Evolutionary conservation across 2,113 vertebrate genomes (phyloP).

Genomic region (Butorides virescens): DNA sequence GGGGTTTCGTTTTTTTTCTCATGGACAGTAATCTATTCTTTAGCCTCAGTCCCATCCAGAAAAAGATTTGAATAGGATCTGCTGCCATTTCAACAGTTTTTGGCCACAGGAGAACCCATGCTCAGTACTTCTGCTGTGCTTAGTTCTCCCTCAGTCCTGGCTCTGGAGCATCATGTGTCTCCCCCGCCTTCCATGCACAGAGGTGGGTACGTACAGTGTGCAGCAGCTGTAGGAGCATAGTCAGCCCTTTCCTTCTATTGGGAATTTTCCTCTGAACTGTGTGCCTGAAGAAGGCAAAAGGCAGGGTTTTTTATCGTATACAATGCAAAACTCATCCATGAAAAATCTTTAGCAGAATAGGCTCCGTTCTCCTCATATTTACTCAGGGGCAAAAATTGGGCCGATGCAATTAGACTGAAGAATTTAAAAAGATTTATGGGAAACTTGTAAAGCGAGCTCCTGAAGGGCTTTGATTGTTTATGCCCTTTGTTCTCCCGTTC

Average conservation of each 20-base stretch:
- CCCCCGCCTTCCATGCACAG: background rate
- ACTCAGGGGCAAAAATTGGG: background rate
- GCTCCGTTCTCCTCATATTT: background rate
- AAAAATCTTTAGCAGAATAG: background rate
- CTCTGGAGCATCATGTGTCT: background rate
- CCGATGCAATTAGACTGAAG: background rate
- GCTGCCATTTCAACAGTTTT: background rate
- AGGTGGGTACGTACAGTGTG: background rate
- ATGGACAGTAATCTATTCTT: background rate
- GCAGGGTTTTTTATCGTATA: accelerated
- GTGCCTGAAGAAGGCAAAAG: background rate
- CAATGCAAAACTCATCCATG: background rate
- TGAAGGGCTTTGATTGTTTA: constrained; percentile 28
- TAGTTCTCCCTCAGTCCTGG: background rate
- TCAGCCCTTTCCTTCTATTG: background rate
- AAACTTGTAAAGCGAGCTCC: background rate
- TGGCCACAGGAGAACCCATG: background rate
- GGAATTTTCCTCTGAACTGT: background rate
- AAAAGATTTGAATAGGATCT: background rate
- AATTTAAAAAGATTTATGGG: background rate
- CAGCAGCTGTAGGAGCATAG: background rate
- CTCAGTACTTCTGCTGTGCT: background rate
- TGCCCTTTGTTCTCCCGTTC: constrained; percentile 8
- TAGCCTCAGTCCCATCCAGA: background rate
- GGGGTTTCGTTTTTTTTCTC: background rate